A percentile compares a stretch with the other conserved stretches of the same genome.
These are phyloP conservation scores for Fragum whitleyi DNA, from an alignment of 2,888 invertebrate genomes.

Conservation along the genomic window DNA sequence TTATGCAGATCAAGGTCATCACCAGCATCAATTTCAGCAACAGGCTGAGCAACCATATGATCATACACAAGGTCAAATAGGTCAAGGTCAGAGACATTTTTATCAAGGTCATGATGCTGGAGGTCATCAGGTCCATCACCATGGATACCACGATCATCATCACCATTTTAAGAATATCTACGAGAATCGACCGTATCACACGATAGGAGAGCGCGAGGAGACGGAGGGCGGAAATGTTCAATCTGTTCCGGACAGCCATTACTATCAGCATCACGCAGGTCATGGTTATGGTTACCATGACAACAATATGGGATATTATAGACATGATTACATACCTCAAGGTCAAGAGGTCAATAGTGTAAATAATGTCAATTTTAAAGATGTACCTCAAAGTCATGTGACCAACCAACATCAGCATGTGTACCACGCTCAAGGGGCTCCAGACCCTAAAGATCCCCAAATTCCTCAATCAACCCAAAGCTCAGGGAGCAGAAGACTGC, in stretches of 20 bases:
- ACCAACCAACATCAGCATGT: conserved; percentile 9
- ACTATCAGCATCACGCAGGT: conserved; percentile 29
- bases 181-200: conserved; percentile 57
- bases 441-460: neutral
- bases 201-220: conserved; percentile 63
- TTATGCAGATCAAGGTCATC: conserved; percentile 38
- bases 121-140: conserved; percentile 44
- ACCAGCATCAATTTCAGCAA: conserved; percentile 41
- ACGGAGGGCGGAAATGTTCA: conserved; percentile 66
- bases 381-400: conserved; percentile 5
- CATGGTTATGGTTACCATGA: conserved; percentile 53
- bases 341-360: conserved; percentile 28
- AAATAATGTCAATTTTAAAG: conserved; percentile 13
- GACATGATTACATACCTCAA: conserved; percentile 17
- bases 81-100: conserved; percentile 55
- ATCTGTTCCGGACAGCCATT: conserved; percentile 25
- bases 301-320: conserved; percentile 34
- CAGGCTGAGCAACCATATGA: conserved; percentile 60
- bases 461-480: neutral
- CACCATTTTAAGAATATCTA: conserved; percentile 64
- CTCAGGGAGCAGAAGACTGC: conserved; percentile 4
- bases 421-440: neutral
- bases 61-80: conserved; percentile 18
- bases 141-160: conserved; percentile 49
- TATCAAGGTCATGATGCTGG: conserved; percentile 27